phyloP scores from a whole-genome alignment of 1,140 invertebrate species.

The Aphelinus certus region DNA sequence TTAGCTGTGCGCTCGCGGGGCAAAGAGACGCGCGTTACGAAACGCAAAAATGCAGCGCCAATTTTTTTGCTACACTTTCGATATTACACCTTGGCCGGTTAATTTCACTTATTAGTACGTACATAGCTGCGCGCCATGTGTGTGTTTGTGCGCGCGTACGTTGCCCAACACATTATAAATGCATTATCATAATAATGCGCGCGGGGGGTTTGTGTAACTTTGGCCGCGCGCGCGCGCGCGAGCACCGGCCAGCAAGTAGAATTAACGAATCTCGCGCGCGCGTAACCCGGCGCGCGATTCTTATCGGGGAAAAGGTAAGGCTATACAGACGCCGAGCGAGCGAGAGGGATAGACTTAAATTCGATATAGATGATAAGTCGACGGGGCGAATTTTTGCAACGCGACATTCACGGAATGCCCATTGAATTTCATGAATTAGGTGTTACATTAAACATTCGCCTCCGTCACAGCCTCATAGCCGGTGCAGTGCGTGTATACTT shows the following conservation, averaged over 20 bases:
- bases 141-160: background rate
- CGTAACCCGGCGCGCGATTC: constrained; percentile 1
- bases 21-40: constrained; percentile 17
- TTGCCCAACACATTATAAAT: constrained; percentile 24
- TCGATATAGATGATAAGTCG: too few species aligned
- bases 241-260: background rate
- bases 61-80: constrained; percentile 20
- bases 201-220: constrained; percentile 13
- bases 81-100: constrained; percentile 16
- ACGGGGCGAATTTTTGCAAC: background rate
- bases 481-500: too few species aligned
- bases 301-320: constrained; percentile 10
- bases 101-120: constrained; percentile 31
- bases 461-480: too few species aligned
- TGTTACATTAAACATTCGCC: background rate
- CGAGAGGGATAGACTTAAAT: too few species aligned
- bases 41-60: constrained; percentile 1
- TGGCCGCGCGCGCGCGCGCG: background rate
- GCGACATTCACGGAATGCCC: background rate
- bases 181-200: constrained; percentile 24
- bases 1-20: background rate
- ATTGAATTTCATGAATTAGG: constrained; percentile 4
- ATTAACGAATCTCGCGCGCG: constrained; percentile 4
- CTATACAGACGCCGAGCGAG: background rate
- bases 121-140: background rate